Percentiles rank a stretch among this genome's conserved stretches.
phyloP scores from a whole-genome alignment of 2,797 vertebrate species.

The Onychomys torridus region DNA sequence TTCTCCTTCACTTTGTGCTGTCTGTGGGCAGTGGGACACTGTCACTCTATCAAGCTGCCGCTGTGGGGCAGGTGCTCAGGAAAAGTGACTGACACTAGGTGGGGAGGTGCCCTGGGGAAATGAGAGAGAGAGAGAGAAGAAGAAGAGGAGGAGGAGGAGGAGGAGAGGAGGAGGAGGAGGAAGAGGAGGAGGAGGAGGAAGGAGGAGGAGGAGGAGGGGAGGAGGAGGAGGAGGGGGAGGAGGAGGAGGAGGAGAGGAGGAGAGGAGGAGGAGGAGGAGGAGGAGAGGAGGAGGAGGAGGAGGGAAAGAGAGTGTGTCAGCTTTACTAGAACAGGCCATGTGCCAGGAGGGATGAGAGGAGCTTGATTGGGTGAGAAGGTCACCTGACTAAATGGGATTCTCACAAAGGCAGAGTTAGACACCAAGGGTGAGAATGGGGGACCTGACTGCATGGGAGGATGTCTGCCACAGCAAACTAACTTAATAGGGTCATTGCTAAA shows the following conservation, averaged over 20 bases:
- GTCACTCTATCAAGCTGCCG: background rate
- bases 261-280: no score
- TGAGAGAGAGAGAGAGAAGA: background rate
- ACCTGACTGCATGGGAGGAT: background rate
- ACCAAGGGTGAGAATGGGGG: no score
- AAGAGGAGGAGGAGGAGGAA: no score
- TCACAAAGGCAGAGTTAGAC: background rate
- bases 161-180: no score
- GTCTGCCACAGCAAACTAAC: background rate
- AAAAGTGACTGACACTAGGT: background rate
- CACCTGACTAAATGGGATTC: background rate
- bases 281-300: no score
- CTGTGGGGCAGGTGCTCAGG: background rate
- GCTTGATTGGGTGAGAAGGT: background rate
- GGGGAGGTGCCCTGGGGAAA: background rate
- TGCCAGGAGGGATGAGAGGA: background rate
- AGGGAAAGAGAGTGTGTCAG: background rate
- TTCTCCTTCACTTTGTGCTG: no score
- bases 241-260: no score
- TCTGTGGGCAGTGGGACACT: background rate
- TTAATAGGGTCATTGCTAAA: background rate
- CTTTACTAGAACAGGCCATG: no score
- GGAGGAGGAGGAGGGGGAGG: no score
- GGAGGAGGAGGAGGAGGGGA: no score
- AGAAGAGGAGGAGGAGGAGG: no score